Evolutionary conservation across 2,113 vertebrate genomes (phyloP), one percentile per base, ranked within the genome.

Genomic region (Lamprologus sp.): DNA sequence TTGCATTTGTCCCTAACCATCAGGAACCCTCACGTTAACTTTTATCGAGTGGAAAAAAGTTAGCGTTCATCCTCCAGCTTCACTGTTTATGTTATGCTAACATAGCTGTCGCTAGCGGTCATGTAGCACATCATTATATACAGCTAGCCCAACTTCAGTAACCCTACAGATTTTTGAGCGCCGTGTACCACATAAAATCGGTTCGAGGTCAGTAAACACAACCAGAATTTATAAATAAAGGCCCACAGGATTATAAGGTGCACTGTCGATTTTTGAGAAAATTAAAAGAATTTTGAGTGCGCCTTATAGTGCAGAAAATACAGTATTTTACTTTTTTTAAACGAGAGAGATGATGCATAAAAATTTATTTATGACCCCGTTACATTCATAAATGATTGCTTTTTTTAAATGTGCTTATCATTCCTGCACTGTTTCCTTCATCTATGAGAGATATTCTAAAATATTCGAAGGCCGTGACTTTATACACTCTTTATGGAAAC

Each of bases 91-190:
- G 0, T 7, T 55, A 55, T 55, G 11, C 53, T 2, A 55, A 23
- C 6, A 55, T 13, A 55, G 21, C 53, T 13, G 2, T 14, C 1
- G 0, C 3, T 53, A 53, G 51, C 5, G 4, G 2, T 7, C 51
- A 53, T 2, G 5, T 53, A 53, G 51, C 9, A 53, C 51, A 53
- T 54, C 51, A 54, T 54, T 54, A 54, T 54, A 54, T 54, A 54
- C 47, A 54, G 51, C 10, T 54, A 11, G 9, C 3, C 0, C 5
- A 54, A 54, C 51, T 54, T 54, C 0, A 0, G 51, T 54, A 54
- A 1, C 51, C n/a, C 9, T 54, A 54, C 6, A 55, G 21, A 55
- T 7, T 26, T 26, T 13, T 55, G 54, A 55, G 54, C 0, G 11
- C 53, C 0, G 3, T 31, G 55, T 58, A 17, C 5, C 5, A 15